Conservation (phyloP, 2,888 invertebrate species). For the Hipparchia sbordonii region DNA sequence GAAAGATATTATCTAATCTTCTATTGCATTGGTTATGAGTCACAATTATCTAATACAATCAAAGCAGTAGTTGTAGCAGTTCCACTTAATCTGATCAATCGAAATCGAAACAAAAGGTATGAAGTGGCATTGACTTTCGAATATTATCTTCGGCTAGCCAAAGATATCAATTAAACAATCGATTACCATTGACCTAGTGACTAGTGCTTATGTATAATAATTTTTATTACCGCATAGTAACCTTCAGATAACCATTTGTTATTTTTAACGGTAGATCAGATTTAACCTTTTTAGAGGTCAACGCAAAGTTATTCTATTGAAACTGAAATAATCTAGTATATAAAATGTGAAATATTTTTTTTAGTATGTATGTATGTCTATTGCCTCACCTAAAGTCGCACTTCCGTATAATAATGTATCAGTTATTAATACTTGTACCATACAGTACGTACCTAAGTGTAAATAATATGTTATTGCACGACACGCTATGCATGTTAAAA, state of each 20-base stretch:
- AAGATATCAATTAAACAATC: slow-evolving; percentile 21
- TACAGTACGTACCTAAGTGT: no score
- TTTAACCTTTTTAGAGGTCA: background rate
- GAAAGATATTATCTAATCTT: background rate
- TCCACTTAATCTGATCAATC: slow-evolving; percentile 40
- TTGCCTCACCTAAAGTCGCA: no score
- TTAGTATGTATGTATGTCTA: no score
- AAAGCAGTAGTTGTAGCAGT: slow-evolving; percentile 27
- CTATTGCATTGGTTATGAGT: slow-evolving; percentile 23
- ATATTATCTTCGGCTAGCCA: slow-evolving; percentile 38
- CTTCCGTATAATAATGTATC: no score
- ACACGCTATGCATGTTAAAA: no score
- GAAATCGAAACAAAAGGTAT: slow-evolving; percentile 41
- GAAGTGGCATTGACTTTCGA: slow-evolving; percentile 47
- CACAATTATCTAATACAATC: slow-evolving; percentile 24
- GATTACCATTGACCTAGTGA: slow-evolving; percentile 21
- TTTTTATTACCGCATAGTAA: slow-evolving; percentile 20
- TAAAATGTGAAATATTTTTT: no score
- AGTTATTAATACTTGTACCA: no score
- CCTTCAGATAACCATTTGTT: background rate
- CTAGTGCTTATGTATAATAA: slow-evolving; percentile 18
- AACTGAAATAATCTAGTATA: background rate
- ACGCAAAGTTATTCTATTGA: background rate
- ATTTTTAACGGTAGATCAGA: background rate
- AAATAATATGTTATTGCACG: no score